These are phyloP conservation scores for Psittacula derbiana DNA, from an alignment of 2,797 vertebrate species.

Conservation along the genomic window DNA sequence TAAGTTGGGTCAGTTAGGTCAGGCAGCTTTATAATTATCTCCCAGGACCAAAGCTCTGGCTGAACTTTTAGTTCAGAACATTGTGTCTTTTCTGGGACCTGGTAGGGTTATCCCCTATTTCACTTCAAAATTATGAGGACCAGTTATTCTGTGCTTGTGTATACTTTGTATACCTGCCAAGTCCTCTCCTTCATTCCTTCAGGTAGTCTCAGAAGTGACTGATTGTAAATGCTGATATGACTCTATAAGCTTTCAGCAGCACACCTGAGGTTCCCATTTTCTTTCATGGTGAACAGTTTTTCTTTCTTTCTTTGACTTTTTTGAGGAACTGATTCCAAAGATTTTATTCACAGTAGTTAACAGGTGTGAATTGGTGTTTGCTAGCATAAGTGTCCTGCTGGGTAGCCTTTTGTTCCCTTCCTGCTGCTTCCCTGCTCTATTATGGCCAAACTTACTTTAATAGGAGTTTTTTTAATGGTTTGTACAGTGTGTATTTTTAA, in stretches of 20 bases:
- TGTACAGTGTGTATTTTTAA: constrained; percentile 66
- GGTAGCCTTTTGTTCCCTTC: constrained; percentile 66
- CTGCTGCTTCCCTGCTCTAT: constrained; percentile 65
- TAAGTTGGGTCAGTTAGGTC: constrained; percentile 42
- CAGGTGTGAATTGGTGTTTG: constrained; percentile 70
- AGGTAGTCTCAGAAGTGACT: constrained; percentile 64
- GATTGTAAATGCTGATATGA: constrained; percentile 65
- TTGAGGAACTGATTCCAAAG: constrained; percentile 66
- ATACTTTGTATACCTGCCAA: constrained; percentile 62
- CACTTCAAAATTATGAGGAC: neutral
- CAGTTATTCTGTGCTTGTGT: constrained; percentile 27
- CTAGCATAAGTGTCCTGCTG: constrained; percentile 62
- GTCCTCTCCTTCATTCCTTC: constrained; percentile 56
- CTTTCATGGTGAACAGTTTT: constrained; percentile 67
- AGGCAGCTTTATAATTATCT: constrained; percentile 58
- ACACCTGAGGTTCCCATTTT: constrained; percentile 53
- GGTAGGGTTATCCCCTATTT: constrained; percentile 11
- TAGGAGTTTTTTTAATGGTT: constrained; percentile 59
- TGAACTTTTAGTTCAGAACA: constrained; percentile 62
- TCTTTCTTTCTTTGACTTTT: constrained; percentile 66
- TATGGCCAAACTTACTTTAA: constrained; percentile 68
- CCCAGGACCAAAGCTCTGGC: constrained; percentile 34
- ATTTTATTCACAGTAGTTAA: constrained; percentile 71
- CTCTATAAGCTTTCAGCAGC: constrained; percentile 60
- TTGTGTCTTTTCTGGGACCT: neutral